phyloP scores from a whole-genome alignment of 2,797 vertebrate genomes.

The Gymnocypris eckloni region DNA sequence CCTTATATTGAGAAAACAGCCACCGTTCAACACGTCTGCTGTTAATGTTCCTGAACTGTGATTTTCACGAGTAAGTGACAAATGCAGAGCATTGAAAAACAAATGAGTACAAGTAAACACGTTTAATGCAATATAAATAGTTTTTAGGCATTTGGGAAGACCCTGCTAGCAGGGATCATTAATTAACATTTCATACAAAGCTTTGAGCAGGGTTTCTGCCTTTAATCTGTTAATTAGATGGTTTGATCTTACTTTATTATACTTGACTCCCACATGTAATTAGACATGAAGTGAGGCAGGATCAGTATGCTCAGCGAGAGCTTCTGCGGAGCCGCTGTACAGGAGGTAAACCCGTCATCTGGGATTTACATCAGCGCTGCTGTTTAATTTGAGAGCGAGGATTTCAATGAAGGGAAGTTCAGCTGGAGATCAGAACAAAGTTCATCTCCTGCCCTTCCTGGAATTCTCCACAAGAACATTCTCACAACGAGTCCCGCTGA shows the following conservation, averaged over 20 bases:
- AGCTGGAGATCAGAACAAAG: slow-evolving; percentile 61
- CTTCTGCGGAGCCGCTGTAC: neutral
- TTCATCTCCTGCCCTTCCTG: slow-evolving; percentile 68
- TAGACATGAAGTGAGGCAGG: slow-evolving; percentile 17
- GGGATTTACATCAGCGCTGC: slow-evolving; percentile 55
- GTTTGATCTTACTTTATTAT: slow-evolving; percentile 31
- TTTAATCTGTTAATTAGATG: slow-evolving; percentile 7
- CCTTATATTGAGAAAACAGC: slow-evolving; percentile 8
- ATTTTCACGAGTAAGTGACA: neutral
- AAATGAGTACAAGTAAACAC: neutral
- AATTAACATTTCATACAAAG: neutral
- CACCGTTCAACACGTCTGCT: neutral
- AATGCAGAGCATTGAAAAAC: neutral
- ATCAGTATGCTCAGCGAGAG: slow-evolving; percentile 22
- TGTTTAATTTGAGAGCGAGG: slow-evolving; percentile 53
- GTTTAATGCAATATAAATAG: neutral
- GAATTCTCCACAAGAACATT: slow-evolving; percentile 62
- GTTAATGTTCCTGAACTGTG: slow-evolving; percentile 3
- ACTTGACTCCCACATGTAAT: slow-evolving; percentile 27
- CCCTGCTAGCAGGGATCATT: neutral
- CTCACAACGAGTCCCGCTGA: slow-evolving; percentile 35
- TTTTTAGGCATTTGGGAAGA: neutral
- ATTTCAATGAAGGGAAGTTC: slow-evolving; percentile 68
- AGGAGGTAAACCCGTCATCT: slow-evolving; percentile 44
- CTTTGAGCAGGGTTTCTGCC: neutral